Conservation (phyloP, 2,797 vertebrate genomes). For the Darevskia nairensis region DNA sequence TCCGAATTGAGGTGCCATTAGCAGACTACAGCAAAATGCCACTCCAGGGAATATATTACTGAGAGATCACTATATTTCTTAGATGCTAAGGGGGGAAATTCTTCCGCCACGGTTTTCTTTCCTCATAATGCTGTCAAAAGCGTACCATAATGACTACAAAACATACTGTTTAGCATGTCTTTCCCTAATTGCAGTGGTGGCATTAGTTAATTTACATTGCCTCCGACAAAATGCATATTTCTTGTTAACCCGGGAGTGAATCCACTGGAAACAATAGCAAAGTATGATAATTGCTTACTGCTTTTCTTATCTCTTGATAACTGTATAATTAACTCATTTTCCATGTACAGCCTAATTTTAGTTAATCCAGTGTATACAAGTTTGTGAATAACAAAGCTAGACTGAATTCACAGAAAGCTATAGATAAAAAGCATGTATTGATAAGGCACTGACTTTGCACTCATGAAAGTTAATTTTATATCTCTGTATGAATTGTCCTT, state of each 20-base stretch:
- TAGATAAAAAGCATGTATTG: not conserved
- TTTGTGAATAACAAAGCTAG: conserved; percentile 10
- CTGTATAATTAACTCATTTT: conserved; percentile 33
- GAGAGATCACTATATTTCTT: not conserved
- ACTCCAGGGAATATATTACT: not conserved
- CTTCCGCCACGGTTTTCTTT: not conserved
- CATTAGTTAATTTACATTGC: conserved; percentile 32
- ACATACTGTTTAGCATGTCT: not conserved
- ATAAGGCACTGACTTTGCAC: conserved; percentile 9
- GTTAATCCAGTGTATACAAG: not conserved
- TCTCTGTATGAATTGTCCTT: conserved; percentile 11
- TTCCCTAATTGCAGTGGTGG: conserved; percentile 42
- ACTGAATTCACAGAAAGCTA: not conserved
- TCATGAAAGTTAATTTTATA: conserved; percentile 29
- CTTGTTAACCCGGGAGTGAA: conserved; percentile 29
- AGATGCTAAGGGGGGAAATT: not conserved
- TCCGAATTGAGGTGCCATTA: conserved; percentile 9
- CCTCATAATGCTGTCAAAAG: conserved; percentile 4
- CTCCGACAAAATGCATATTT: conserved; percentile 20
- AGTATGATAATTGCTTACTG: conserved; percentile 15
- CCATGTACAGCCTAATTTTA: not conserved
- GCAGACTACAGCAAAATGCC: not conserved
- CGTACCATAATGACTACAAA: conserved; percentile 18
- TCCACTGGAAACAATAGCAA: conserved; percentile 43
- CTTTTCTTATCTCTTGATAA: conserved; percentile 35